Evolutionary conservation across 2,888 invertebrate species (phyloP).

Genomic region (Andrena minutula): DNA sequence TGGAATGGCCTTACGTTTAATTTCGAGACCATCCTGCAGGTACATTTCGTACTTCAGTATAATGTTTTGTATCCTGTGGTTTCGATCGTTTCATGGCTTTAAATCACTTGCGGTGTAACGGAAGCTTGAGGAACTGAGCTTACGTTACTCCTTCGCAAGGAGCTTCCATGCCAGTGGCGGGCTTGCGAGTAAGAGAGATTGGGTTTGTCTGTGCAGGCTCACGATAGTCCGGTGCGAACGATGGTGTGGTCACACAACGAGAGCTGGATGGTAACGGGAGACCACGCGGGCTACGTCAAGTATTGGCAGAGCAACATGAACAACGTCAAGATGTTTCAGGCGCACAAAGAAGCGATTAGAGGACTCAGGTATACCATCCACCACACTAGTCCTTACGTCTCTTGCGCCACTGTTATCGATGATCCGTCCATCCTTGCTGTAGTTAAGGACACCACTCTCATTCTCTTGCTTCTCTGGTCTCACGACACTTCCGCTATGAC

Average conservation of each 20-base stretch:
- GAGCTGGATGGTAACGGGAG: constrained; percentile 99
- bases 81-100: no score
- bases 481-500: constrained; percentile 55
- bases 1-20: constrained; percentile 99
- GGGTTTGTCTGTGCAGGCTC: constrained; percentile 90
- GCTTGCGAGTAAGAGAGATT: constrained; percentile 5
- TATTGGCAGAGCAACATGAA: constrained; percentile 99
- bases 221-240: constrained; percentile 99
- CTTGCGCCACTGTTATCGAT: constrained; percentile 79
- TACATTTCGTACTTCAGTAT: constrained; percentile 79
- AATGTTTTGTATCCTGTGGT: not conserved
- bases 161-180: not conserved
- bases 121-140: not conserved
- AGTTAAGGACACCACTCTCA: constrained; percentile 72
- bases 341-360: constrained; percentile 99
- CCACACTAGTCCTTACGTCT: constrained; percentile 84
- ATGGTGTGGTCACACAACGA: constrained; percentile 99
- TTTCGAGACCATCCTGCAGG: constrained; percentile 99
- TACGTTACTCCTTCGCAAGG: not conserved
- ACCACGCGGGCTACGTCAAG: constrained; percentile 99
- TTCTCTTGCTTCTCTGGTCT: constrained; percentile 75
- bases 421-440: constrained; percentile 74
- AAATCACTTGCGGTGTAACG: not conserved
- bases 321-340: constrained; percentile 99
- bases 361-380: constrained; percentile 94